These are phyloP conservation scores for Sula dactylatra DNA, from an alignment of 2,113 vertebrate genomes.

Conservation along the genomic window DNA sequence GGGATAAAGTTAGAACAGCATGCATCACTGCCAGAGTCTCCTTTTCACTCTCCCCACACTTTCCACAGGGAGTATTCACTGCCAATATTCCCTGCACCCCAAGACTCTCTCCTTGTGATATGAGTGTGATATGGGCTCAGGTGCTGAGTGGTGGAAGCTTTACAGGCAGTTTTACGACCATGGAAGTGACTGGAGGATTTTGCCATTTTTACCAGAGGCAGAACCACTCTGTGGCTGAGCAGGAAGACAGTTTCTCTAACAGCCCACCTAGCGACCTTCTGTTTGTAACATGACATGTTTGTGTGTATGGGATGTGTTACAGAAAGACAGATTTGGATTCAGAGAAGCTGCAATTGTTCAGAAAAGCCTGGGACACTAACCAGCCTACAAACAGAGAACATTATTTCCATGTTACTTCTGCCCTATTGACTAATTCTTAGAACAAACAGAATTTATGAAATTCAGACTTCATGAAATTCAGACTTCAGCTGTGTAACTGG, in stretches of 20 bases:
- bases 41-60: not conserved
- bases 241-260: not conserved
- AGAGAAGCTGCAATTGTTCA: not conserved
- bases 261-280: not conserved
- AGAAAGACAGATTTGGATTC: not conserved
- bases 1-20: not conserved
- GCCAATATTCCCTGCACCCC: not conserved
- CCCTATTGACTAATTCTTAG: constrained; percentile 13
- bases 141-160: not conserved
- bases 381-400: not conserved
- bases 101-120: not conserved
- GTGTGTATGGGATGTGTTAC: not conserved
- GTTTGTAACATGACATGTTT: not conserved
- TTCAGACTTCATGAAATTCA: not conserved
- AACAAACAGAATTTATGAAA: constrained; percentile 11
- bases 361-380: not conserved
- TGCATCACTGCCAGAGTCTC: not conserved
- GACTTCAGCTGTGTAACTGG: not conserved
- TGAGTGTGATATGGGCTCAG: not conserved
- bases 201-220: not conserved
- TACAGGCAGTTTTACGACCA: not conserved
- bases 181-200: not conserved
- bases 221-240: not conserved
- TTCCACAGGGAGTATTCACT: not conserved
- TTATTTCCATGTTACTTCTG: not conserved